Base-by-base conservation (phyloP, 2,888 invertebrate genomes). In the Beris morrisii region DNA sequence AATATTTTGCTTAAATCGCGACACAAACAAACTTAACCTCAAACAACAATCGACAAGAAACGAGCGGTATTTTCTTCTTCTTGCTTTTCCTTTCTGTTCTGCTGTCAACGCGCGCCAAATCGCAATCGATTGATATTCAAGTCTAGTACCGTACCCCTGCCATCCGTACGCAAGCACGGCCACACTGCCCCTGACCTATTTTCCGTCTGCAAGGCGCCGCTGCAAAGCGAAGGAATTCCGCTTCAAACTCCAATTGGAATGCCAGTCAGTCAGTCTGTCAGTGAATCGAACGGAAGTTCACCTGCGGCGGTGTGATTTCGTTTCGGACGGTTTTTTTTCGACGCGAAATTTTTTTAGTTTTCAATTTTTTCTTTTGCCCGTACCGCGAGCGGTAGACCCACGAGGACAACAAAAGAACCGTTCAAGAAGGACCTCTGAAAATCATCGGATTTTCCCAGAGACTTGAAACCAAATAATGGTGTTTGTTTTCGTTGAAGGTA, bases 161-260 rank as follows among this genome's bases (percentile, higher is more conserved):
- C 22, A 22, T 22, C 22, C 3, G 22, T 22, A 1, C 22, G 22
- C 22, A 3, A 5, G 28, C 44, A 44, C 44, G 56, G 56, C 56
- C 43, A 31, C 56, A 30, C 56, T 15, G 12, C 13, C 5, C 22
- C 28, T 43, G 22, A 45, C 46, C 13, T 28, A 46, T 31, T 30
- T 59, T 46, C 13, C 9, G 58, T 59, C 59, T 59, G 59, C 59
- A 59, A 46, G 48, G 59, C 52, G 15, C 13, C 15, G 30, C 48
- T 59, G 31, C 59, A 48, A n/a, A 2, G 3, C 12, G 2, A 54
- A 54, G n/a, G 22, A 9, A 32, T 28, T 30, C 2, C 9, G 44
- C 11, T n/a, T n/a, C 11, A 9, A 1, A n/a, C 11, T 12, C 44
- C 44, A 44, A n/a, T 12, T n/a, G n/a, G 38, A 38, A 38, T 38